Evolutionary conservation across 2,888 invertebrate genomes (phyloP).

Genomic region (Catocala sponsa): DNA sequence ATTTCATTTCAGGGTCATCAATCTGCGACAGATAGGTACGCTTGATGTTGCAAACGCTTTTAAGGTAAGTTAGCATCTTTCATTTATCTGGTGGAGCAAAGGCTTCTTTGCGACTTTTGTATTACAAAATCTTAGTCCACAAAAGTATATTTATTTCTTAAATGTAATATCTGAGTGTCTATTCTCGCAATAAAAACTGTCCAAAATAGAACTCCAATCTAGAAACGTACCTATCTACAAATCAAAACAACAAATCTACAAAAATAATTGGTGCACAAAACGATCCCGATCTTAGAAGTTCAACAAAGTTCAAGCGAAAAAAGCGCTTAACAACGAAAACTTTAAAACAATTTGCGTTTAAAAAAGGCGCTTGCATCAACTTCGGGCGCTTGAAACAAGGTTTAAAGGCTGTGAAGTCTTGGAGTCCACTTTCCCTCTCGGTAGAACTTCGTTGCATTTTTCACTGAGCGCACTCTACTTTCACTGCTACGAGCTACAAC

Average conservation of each 20-base stretch:
- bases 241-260: background rate
- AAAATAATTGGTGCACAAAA: background rate
- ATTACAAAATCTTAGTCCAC: too few relatives aligned
- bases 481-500: conserved; percentile 63
- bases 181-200: too few relatives aligned
- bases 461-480: conserved; percentile 75
- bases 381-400: conserved; percentile 51
- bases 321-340: conserved; percentile 34
- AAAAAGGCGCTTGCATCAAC: conserved; percentile 50
- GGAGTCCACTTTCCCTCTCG: conserved; percentile 75
- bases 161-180: too few relatives aligned
- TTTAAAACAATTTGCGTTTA: conserved; percentile 33
- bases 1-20: too few relatives aligned
- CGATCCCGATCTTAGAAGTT: background rate
- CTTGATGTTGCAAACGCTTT: too few relatives aligned
- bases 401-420: conserved; percentile 55
- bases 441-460: conserved; percentile 79
- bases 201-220: background rate
- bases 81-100: too few relatives aligned
- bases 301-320: conserved; percentile 7
- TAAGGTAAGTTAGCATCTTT: too few relatives aligned
- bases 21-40: too few relatives aligned
- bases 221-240: background rate
- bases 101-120: too few relatives aligned
- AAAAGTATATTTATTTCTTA: too few relatives aligned